These are phyloP conservation scores for Zaprionus inermis DNA, from an alignment of 1,140 invertebrate species.

Conservation along the genomic window DNA sequence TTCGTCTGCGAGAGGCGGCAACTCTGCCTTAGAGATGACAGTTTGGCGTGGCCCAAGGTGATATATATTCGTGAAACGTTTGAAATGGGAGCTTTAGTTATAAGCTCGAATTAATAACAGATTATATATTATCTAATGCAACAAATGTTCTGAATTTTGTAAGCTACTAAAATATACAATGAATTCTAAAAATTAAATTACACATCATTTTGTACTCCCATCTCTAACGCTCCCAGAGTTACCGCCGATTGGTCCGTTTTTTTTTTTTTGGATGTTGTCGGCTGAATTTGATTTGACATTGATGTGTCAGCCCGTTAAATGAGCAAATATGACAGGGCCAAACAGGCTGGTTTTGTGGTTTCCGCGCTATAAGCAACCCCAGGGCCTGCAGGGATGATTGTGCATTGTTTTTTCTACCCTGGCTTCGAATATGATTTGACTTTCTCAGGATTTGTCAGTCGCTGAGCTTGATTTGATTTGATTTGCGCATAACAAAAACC, in stretches of 20 bases:
- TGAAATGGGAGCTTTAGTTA: neutral
- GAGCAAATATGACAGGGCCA: conserved; percentile 77
- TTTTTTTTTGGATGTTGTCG: neutral
- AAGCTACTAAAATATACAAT: neutral
- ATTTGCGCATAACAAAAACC: conserved; percentile 34
- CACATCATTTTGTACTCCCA: neutral
- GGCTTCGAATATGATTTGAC: conserved; percentile 28
- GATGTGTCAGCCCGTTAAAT: conserved; percentile 84
- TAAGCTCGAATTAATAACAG: too few relatives aligned
- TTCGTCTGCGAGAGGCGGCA: neutral
- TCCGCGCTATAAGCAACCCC: conserved; percentile 30
- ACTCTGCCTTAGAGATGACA: neutral
- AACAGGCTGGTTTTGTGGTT: conserved; percentile 69
- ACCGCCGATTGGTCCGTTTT: conserved; percentile 49
- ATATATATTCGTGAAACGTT: neutral
- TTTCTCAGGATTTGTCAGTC: conserved; percentile 81
- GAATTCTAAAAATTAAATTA: neutral
- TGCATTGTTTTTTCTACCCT: conserved; percentile 52
- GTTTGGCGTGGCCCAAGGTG: neutral
- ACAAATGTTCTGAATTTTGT: too few relatives aligned
- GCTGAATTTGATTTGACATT: conserved; percentile 78
- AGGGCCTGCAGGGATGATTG: conserved; percentile 54
- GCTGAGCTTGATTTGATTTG: conserved; percentile 52
- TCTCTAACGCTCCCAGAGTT: conserved; percentile 10
- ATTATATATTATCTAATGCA: too few relatives aligned